A percentile compares a stretch with the other conserved stretches of the same genome.
phyloP scores from a whole-genome alignment of 2,888 invertebrate species.

The Hesperia comma region DNA sequence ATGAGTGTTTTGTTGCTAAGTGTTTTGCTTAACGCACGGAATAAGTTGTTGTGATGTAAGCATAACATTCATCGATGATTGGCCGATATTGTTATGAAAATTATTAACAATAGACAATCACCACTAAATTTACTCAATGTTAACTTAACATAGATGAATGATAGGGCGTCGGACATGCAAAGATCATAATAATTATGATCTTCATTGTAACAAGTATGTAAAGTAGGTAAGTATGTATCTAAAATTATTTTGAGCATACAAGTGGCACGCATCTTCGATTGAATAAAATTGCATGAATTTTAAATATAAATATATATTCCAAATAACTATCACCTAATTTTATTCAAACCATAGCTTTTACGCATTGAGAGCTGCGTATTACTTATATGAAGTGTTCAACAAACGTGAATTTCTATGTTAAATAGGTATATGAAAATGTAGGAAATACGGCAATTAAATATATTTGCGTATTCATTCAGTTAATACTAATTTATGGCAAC shows the following conservation, averaged over 20 bases:
- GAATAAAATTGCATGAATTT: neutral
- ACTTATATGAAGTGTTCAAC: constrained; percentile 10
- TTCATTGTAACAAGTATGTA: too few species aligned
- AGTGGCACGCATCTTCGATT: neutral
- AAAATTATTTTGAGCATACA: neutral
- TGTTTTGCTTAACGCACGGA: too few species aligned
- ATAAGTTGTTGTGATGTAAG: too few species aligned
- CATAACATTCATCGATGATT: too few species aligned
- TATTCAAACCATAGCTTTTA: constrained; percentile 19
- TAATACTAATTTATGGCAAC: constrained; percentile 78
- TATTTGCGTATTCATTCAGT: constrained; percentile 38
- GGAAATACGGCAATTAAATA: constrained; percentile 19
- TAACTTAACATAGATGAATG: too few species aligned
- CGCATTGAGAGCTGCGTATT: constrained; percentile 24
- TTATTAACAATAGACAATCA: too few species aligned
- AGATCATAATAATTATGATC: too few species aligned
- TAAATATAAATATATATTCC: neutral
- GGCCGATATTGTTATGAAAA: too few species aligned
- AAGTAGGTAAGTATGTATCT: too few species aligned
- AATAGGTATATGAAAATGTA: constrained; percentile 16
- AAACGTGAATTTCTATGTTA: neutral
- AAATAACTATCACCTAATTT: constrained; percentile 28
- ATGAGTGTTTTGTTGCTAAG: too few species aligned
- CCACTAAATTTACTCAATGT: too few species aligned
- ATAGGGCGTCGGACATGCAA: too few species aligned